phyloP scores from a whole-genome alignment of 2,797 vertebrate genomes.

The Lithobates pipiens region DNA sequence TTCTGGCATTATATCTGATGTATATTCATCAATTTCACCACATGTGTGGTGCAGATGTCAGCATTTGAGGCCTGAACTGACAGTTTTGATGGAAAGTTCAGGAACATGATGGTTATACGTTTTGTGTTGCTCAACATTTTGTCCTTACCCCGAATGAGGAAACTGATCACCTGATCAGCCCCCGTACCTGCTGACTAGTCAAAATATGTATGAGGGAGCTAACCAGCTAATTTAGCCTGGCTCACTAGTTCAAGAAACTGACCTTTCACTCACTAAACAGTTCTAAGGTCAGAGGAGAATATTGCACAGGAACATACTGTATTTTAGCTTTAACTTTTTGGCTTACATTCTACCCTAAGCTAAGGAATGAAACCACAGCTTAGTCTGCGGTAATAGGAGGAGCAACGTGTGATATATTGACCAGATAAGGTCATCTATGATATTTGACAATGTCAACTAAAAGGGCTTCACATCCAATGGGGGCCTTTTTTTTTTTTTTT shows the following conservation, averaged over 20 bases:
- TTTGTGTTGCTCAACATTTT: background rate
- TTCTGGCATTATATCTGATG: background rate
- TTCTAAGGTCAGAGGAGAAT: background rate
- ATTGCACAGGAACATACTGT: background rate
- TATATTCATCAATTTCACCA: background rate
- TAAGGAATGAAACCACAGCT: no score
- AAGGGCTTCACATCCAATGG: no score
- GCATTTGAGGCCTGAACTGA: background rate
- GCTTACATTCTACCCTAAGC: no score
- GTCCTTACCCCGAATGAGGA: background rate
- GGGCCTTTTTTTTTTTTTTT: no score
- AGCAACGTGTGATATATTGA: no score
- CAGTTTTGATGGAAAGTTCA: background rate
- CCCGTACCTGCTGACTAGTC: constrained; percentile 1
- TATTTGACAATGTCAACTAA: no score
- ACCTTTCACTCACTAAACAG: background rate
- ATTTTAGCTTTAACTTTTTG: background rate
- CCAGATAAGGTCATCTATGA: no score
- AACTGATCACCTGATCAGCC: background rate
- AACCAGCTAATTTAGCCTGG: no score
- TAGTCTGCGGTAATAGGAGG: no score
- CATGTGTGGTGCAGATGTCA: background rate
- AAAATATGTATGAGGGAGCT: background rate
- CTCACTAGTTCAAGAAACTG: background rate
- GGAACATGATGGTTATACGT: no score